Percentiles rank a stretch among this genome's conserved stretches.
phyloP scores from a whole-genome alignment of 2,888 invertebrate species.

The Serrognathus titanus region DNA sequence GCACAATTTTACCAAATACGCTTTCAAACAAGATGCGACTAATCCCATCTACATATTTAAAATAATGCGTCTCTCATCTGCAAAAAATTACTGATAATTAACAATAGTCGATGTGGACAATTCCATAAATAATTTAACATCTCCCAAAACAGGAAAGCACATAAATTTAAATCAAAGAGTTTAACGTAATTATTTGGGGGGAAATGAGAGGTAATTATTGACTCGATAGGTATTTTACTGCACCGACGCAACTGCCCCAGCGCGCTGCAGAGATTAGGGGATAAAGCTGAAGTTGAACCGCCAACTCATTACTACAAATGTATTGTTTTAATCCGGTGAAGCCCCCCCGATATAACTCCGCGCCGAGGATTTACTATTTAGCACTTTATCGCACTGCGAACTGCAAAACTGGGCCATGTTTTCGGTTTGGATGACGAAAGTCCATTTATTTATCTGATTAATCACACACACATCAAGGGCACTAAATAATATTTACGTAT shows the following conservation, averaged over 20 bases:
- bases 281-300: constrained; percentile 12
- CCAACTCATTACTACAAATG: constrained; percentile 19
- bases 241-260: no score
- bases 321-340: constrained; percentile 18
- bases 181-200: neutral
- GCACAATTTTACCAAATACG: no score
- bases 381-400: constrained; percentile 14
- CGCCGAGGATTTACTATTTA: constrained; percentile 18
- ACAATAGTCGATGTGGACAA: no score
- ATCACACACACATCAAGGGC: no score
- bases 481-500: no score
- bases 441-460: neutral
- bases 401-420: neutral
- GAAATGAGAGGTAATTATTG: no score
- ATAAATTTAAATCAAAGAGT: neutral
- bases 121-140: no score
- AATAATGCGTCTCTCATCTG: no score
- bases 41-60: no score
- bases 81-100: no score
- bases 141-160: neutral
- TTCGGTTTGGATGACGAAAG: neutral
- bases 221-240: no score
- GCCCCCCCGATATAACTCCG: constrained; percentile 10
- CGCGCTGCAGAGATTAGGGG: constrained; percentile 3
- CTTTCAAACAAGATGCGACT: no score